Evolutionary conservation across 2,888 invertebrate species (phyloP), one percentile per base, ranked within the genome.

Genomic region (Pardosa pseudoannulata): DNA sequence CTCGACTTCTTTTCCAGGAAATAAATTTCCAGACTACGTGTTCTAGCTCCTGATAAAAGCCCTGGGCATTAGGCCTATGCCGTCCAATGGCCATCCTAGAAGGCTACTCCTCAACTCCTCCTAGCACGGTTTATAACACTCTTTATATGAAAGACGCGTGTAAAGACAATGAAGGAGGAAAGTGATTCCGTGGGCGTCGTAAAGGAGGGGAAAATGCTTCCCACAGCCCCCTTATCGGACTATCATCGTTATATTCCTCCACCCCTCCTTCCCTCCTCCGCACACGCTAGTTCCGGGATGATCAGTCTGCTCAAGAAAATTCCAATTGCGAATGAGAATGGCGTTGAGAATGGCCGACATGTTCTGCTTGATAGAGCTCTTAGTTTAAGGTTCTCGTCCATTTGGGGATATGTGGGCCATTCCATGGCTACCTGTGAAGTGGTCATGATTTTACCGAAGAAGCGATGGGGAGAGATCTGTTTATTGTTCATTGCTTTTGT

Each of bases 161-260:
- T 70, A 70, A 70, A 70, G 56, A 70, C 70, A 70, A 70, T 70
- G 70, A 70, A 70, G 41, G 70, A 27, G 70, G 70, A 39, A 70
- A 41, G 70, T 41, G 70, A 70, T 70, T 67, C 70, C 41, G n/a
- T 16, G 41, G 27, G 36, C 36, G 27, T 70, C 70, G 41, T 70
- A 70, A 70, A 70, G 36, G 28, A 27, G 41, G 36, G 23, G 70
- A 23, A 56, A 56, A 3, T 56, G 23, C 23, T 56, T 56, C n/a
- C 70, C 9, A 41, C 70, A 41, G 13, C 23, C 31, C 67, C 27
- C 70, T 70, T 70, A 70, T 70, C 70, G 70, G 19, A 39, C n/a
- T 36, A 70, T 70, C 70, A 70, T 70, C 70, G 27, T 70, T 19
- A 27, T 39, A 27, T n/a, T 28, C 29, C n/a, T 19, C 19, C 32